These are phyloP conservation scores for Zosterops lateralis DNA, from an alignment of 2,113 vertebrate species.

Conservation along the genomic window DNA sequence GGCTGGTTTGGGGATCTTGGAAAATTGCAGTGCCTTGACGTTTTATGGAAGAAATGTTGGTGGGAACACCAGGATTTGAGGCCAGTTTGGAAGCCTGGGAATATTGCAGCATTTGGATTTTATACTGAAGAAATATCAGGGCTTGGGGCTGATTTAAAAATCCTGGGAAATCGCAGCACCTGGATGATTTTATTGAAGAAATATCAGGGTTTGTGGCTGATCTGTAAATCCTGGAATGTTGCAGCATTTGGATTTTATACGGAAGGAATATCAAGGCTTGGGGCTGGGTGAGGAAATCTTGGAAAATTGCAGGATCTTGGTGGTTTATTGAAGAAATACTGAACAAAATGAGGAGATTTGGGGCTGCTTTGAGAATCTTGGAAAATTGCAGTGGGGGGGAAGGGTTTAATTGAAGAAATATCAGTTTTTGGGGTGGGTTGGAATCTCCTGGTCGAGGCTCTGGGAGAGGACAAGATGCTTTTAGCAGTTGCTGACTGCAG, in stretches of 20 bases:
- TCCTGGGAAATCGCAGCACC: accelerated
- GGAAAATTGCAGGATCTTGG: not conserved
- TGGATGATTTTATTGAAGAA: not conserved
- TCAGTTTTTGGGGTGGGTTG: not conserved
- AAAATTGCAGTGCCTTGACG: too few species aligned
- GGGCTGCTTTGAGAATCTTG: too few species aligned
- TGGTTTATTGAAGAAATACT: not conserved
- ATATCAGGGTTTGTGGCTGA: not conserved
- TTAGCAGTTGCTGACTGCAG: not conserved
- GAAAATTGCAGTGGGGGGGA: accelerated
- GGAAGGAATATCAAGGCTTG: not conserved
- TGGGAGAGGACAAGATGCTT: not conserved
- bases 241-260: not conserved
- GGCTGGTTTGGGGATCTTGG: not conserved
- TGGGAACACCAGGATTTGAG: not conserved
- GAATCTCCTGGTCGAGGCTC: accelerated
- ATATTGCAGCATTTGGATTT: not conserved
- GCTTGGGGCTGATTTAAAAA: not conserved
- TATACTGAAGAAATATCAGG: not conserved
- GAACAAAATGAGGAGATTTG: accelerated
- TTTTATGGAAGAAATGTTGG: not conserved
- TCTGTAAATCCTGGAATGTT: not conserved
- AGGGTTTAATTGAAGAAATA: not conserved
- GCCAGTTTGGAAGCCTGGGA: not conserved
- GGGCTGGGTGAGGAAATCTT: not conserved